These are phyloP conservation scores for Platysternon megacephalum DNA, from an alignment of 2,113 vertebrate species.

Conservation along the genomic window DNA sequence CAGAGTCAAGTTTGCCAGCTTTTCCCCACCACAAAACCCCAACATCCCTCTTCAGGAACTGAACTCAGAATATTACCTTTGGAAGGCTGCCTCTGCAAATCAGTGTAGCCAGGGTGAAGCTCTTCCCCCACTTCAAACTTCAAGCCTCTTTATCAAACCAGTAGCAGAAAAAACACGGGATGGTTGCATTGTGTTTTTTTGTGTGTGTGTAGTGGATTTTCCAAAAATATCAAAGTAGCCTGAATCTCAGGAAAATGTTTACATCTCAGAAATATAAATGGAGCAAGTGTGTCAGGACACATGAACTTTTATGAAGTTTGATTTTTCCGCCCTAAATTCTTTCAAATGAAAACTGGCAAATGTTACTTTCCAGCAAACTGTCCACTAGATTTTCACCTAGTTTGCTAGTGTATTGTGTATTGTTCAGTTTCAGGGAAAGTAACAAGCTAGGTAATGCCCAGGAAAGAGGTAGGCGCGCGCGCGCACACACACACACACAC, in stretches of 20 bases:
- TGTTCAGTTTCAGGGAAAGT: background rate
- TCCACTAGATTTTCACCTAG: background rate
- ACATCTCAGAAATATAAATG: background rate
- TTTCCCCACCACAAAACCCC: constrained; percentile 71
- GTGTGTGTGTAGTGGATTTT: background rate
- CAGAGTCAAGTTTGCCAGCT: constrained; percentile 60
- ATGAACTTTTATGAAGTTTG: background rate
- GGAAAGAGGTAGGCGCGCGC: background rate
- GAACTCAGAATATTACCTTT: constrained; percentile 63
- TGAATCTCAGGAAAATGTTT: background rate
- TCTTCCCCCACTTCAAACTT: background rate
- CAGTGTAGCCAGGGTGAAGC: constrained; percentile 22
- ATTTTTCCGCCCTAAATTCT: background rate
- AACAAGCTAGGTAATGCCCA: background rate
- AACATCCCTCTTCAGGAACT: constrained; percentile 74
- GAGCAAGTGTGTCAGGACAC: background rate
- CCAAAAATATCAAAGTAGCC: background rate
- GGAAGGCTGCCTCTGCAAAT: constrained; percentile 62
- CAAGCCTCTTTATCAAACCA: background rate
- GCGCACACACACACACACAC: background rate
- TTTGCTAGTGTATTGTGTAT: background rate
- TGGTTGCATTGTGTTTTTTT: background rate
- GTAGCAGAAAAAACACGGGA: constrained; percentile 33
- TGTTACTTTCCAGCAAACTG: background rate
- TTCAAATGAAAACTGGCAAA: background rate